Evolutionary conservation across 2,888 invertebrate genomes (phyloP).

Genomic region (Cosmorhoe ocellata): DNA sequence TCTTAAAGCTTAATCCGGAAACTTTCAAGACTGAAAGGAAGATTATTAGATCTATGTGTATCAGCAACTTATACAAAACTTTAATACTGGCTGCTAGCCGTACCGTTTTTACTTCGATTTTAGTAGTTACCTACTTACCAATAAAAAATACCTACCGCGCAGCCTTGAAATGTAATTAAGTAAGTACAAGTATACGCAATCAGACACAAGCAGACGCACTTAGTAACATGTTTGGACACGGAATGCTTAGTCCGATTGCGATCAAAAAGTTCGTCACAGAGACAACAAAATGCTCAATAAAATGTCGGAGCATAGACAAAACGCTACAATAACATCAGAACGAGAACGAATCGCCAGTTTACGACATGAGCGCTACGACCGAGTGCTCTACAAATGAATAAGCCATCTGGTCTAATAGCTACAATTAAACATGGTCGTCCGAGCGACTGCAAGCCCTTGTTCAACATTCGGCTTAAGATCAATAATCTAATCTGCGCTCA

Average conservation of each 20-base stretch:
- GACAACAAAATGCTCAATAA: conserved; percentile 79
- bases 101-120: too few species aligned
- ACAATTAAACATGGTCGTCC: conserved; percentile 79
- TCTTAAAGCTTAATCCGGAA: too few species aligned
- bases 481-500: conserved; percentile 43
- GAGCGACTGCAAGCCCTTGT: conserved; percentile 56
- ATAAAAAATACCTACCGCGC: background rate
- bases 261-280: conserved; percentile 59
- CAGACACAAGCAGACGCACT: conserved; percentile 10
- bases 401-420: conserved; percentile 82
- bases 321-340: conserved; percentile 82
- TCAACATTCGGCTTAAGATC: conserved; percentile 63
- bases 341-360: conserved; percentile 81
- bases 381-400: conserved; percentile 82
- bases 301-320: conserved; percentile 80
- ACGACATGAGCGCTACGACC: conserved; percentile 79
- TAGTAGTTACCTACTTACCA: background rate
- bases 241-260: conserved; percentile 56
- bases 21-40: too few species aligned
- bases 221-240: conserved; percentile 37
- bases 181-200: too few species aligned
- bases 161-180: conserved; percentile 9
- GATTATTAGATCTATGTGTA: too few species aligned
- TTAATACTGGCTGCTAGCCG: too few species aligned
- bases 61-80: too few species aligned